Evolutionary conservation across 2,888 invertebrate genomes (phyloP), one percentile per base, ranked within the genome.

Genomic region (Achlya flavicornis): DNA sequence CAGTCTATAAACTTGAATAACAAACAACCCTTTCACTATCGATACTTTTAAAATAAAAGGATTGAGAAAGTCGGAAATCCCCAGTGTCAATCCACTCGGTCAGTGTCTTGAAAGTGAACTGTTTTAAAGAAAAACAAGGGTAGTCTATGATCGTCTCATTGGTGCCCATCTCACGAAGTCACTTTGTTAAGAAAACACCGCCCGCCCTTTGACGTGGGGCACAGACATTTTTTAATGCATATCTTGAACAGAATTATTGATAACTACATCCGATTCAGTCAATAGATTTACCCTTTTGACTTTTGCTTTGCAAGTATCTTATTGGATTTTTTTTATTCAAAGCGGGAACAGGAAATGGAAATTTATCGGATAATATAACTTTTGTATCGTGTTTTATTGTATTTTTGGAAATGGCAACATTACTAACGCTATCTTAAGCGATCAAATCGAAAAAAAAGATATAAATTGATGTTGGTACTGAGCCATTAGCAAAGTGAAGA

Each of bases 151-250:
- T 87, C 85, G 80, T 75, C 85, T 91, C 87, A 91, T 93, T 89
- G 83, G 79, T 71, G 78, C 81, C 75, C 93, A 72, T 81, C 83
- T 88, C 93, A 93, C 93, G 93, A 84, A 80, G 87, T 82, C 91
- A 92, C 91, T 92, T 92, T 91, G 92, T 90, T 92, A 92, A 86
- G 85, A 92, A 92, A 93, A 92, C 92, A 92, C 79, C 81, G 75
- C 75, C 74, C 77, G 75, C 81, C 89, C 92, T 92, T 93, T 93
- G 93, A 92, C 87, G 85, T 81, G 80, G 78, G 79, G 79, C 75
- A 78, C 77, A 81, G 83, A 81, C 83, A 84, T 87, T 92, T 86
- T 91, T 91, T 91, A 93, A 93, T 92, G 92, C 93, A 92, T 92
- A 92, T 89, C 86, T 89, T 82, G 84, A 80, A 83, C 74, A 73